phyloP scores from a whole-genome alignment of 2,888 invertebrate species.

The Mimumesa dahlbomi region DNA sequence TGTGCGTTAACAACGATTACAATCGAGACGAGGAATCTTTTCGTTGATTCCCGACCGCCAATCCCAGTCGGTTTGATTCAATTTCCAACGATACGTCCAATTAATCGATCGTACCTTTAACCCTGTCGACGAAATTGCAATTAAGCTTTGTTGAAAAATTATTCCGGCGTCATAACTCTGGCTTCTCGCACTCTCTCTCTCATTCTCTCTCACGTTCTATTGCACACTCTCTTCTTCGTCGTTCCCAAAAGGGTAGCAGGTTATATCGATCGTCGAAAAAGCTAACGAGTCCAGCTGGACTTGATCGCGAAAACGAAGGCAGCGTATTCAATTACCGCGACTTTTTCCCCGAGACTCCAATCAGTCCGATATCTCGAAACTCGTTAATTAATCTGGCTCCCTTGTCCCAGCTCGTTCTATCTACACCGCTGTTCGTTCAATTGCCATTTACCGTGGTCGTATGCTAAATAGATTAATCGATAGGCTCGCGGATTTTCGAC shows the following conservation, averaged over 20 bases:
- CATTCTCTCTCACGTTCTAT: not conserved
- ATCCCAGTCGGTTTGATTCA: not conserved
- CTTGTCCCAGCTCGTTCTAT: not conserved
- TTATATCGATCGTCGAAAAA: not conserved
- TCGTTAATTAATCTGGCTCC: slow-evolving; percentile 41
- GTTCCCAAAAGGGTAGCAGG: too few relatives aligned
- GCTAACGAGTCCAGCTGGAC: slow-evolving; percentile 19
- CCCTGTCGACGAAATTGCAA: slow-evolving; percentile 22
- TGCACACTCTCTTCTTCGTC: not conserved
- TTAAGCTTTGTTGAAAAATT: slow-evolving; percentile 43
- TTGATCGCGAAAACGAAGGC: slow-evolving; percentile 23
- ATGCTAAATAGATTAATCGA: not conserved
- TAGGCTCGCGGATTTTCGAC: not conserved
- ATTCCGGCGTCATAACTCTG: slow-evolving; percentile 34
- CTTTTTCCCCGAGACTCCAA: slow-evolving; percentile 17
- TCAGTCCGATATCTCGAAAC: slow-evolving; percentile 45
- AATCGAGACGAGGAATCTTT: too few relatives aligned
- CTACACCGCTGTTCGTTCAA: too few relatives aligned
- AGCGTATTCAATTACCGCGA: slow-evolving; percentile 31
- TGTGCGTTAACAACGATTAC: too few relatives aligned
- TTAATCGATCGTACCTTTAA: slow-evolving; percentile 4
- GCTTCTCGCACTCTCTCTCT: not conserved
- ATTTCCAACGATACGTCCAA: not conserved
- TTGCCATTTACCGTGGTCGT: not conserved
- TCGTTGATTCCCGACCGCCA: too few relatives aligned